These are phyloP conservation scores for Plemyria rubiginata DNA, from an alignment of 2,888 invertebrate species.

Conservation along the genomic window DNA sequence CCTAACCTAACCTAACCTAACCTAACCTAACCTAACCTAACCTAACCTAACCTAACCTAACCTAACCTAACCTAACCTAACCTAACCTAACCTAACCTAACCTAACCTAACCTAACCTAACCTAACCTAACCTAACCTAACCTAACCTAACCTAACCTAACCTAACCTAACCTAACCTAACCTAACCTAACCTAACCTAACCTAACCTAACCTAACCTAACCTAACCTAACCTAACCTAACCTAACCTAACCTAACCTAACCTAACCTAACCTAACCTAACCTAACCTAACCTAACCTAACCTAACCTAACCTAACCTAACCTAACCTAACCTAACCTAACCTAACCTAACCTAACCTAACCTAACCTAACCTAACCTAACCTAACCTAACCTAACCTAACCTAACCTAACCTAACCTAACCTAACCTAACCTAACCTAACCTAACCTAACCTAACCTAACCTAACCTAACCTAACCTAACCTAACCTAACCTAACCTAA, in stretches of 20 bases:
- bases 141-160: slow-evolving; percentile 28
- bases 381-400: slow-evolving; percentile 37
- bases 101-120: slow-evolving; percentile 43
- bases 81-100: slow-evolving; percentile 40
- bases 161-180: slow-evolving; percentile 3
- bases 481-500: slow-evolving; percentile 31
- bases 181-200: slow-evolving; percentile 37
- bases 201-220: slow-evolving; percentile 29
- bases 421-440: slow-evolving; percentile 45
- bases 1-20: slow-evolving; percentile 28
- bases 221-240: slow-evolving; percentile 12
- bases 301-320: slow-evolving; percentile 33
- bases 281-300: slow-evolving; percentile 33
- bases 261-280: slow-evolving; percentile 13
- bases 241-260: slow-evolving; percentile 2
- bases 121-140: slow-evolving; percentile 31
- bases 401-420: slow-evolving; percentile 42
- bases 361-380: slow-evolving; percentile 38
- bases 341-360: slow-evolving; percentile 39
- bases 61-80: slow-evolving; percentile 39
- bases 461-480: slow-evolving; percentile 30
- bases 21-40: slow-evolving; percentile 29
- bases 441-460: slow-evolving; percentile 45
- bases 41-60: slow-evolving; percentile 25
- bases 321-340: slow-evolving; percentile 35